Evolutionary conservation across 2,113 vertebrate genomes (phyloP).

Genomic region (Eurystomus gularis): DNA sequence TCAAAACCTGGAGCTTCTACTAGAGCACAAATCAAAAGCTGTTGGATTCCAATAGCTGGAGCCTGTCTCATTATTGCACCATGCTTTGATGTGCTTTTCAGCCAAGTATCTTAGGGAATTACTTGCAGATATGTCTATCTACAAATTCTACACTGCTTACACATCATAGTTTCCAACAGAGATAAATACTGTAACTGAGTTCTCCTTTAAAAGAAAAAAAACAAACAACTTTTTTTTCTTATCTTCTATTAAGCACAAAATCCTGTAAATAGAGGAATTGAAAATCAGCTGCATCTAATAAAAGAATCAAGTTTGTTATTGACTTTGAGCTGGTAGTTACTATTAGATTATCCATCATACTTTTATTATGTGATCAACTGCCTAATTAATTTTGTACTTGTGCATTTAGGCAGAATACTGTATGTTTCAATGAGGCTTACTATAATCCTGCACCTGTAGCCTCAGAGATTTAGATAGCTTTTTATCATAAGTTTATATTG

Average conservation of each 20-base stretch:
- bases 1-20: slow-evolving; percentile 80
- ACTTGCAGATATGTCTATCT: slow-evolving; percentile 78
- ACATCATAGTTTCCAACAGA: slow-evolving; percentile 75
- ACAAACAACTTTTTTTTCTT: neutral
- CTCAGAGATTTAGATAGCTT: slow-evolving; percentile 75
- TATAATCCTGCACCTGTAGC: slow-evolving; percentile 81
- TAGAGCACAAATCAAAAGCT: slow-evolving; percentile 81
- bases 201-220: slow-evolving; percentile 72
- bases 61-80: slow-evolving; percentile 80
- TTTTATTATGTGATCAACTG: slow-evolving; percentile 82
- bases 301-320: slow-evolving; percentile 74
- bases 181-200: slow-evolving; percentile 79
- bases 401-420: slow-evolving; percentile 75
- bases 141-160: slow-evolving; percentile 79
- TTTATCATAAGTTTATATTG: slow-evolving; percentile 69
- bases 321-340: slow-evolving; percentile 74
- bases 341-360: slow-evolving; percentile 76
- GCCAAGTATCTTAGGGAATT: slow-evolving; percentile 79
- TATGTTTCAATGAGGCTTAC: slow-evolving; percentile 76
- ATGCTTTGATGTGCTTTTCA: slow-evolving; percentile 82
- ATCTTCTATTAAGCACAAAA: slow-evolving; percentile 70
- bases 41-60: slow-evolving; percentile 82
- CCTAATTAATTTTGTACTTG: slow-evolving; percentile 81
- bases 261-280: slow-evolving; percentile 69
- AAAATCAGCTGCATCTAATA: slow-evolving; percentile 79